Evolutionary conservation across 1,140 invertebrate species (phyloP), one percentile per base, ranked within the genome.

Genomic region (Drosophila obscura): DNA sequence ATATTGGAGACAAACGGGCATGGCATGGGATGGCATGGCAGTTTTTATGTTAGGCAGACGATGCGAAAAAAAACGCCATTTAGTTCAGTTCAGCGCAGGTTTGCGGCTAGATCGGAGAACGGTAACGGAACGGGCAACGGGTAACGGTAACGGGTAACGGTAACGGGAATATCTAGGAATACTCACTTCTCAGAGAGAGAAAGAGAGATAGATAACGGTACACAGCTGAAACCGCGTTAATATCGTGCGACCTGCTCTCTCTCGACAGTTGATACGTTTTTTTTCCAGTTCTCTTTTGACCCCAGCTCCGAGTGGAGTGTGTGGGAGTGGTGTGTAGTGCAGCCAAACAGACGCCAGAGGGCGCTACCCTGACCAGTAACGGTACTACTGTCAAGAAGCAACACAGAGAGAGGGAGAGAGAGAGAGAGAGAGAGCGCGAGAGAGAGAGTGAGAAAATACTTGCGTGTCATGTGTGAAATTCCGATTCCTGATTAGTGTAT

Each of bases 1-100:
- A 85, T 89, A 89, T 89, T 89, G 84, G 84, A 89, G 84, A 90
- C 84, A 89, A 90, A 85, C 84, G 84, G 84, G 77, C 35, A 39
- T 39, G 35, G 31, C 31, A 8, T 31, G 8, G 31, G 8, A 31
- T 31, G 8, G 31, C 0, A 31, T 31, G 35, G 35, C 68, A 84
- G 71, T 80, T 89, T 89, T 81, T 85, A 74, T 80, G 80, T 81
- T 89, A 84, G 84, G 35, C 35, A 39, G 35, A 39, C 35, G 35
- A 80, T 76, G 66, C 80, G 62, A 62, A 71, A 64, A 64, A 72
- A 71, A 72, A 71, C 41, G 56, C 16, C 62, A 67, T 89, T 82
- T 78, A 74, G 88, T 90, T 90, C 77, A 90, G 82, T 88, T 77
- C 88, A 83, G 64, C 88, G 87, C 82, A 83, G 82, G 82, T 90